phyloP scores from a whole-genome alignment of 2,888 invertebrate genomes.

The Aphodius sticticus region DNA sequence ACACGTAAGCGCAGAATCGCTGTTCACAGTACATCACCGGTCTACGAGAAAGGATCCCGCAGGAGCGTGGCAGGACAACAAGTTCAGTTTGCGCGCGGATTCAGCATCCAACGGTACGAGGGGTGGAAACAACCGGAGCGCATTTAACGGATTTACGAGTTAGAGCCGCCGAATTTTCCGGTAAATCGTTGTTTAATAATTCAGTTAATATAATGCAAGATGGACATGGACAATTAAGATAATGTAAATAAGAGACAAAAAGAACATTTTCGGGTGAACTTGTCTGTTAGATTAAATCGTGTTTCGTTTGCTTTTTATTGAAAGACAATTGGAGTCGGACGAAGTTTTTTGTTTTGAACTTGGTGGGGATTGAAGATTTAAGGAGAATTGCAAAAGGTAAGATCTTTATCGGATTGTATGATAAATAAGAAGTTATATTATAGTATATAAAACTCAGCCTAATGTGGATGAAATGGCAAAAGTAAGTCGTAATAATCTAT shows the following conservation, averaged over 20 bases:
- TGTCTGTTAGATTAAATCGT: neutral
- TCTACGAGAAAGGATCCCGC: neutral
- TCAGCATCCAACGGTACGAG: neutral
- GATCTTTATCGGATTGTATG: neutral
- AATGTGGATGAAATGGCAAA: too few species aligned
- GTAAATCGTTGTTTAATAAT: neutral
- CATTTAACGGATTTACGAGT: neutral
- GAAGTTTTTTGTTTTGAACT: neutral
- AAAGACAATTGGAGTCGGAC: neutral
- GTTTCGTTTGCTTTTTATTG: neutral
- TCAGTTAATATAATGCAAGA: neutral
- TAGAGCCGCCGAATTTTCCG: neutral
- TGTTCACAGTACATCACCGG: neutral
- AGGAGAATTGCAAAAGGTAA: neutral
- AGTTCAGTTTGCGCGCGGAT: constrained; percentile 4
- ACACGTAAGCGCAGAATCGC: neutral
- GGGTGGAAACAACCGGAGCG: neutral
- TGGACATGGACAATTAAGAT: neutral
- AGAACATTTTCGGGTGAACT: neutral
- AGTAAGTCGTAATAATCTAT: too few species aligned
- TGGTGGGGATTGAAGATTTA: neutral
- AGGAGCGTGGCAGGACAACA: neutral
- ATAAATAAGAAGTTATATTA: neutral
- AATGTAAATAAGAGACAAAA: neutral
- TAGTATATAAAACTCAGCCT: too few species aligned